Conservation (phyloP, 2,797 vertebrate species). For the Pipistrellus kuhlii region DNA sequence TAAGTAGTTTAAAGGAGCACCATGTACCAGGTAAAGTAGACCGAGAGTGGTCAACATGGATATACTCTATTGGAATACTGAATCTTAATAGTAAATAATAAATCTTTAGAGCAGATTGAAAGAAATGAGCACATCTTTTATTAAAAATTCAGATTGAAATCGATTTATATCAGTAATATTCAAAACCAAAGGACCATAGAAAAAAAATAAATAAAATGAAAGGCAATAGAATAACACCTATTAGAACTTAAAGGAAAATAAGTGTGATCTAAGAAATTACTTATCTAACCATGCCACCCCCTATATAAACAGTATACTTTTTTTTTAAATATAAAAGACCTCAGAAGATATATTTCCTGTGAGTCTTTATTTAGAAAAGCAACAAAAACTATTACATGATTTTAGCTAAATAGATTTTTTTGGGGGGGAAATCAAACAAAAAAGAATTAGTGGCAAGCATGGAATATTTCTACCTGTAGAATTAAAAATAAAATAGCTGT, state of each 20-base stretch:
- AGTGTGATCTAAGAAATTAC: not conserved
- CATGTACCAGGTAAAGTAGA: not conserved
- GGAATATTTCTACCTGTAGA: not conserved
- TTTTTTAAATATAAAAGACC: not conserved
- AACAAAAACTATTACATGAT: not conserved
- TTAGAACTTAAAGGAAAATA: not conserved
- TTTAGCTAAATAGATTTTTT: not conserved
- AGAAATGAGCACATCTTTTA: not conserved
- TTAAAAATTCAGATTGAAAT: not conserved
- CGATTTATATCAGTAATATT: not conserved
- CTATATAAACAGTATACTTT: not conserved
- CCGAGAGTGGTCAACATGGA: not conserved
- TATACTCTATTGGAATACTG: not conserved
- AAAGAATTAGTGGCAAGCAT: not conserved
- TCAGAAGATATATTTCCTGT: not conserved
- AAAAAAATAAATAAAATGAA: not conserved
- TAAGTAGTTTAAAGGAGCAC: not conserved
- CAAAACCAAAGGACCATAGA: not conserved
- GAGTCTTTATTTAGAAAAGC: not conserved
- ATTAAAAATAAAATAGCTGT: not conserved
- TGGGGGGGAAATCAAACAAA: not conserved
- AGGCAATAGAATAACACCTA: not conserved
- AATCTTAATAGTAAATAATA: not conserved
- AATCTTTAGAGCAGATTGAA: not conserved
- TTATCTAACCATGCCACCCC: not conserved